Evolutionary conservation across 2,888 invertebrate species (phyloP).

Genomic region (Parochlus steinenii): DNA sequence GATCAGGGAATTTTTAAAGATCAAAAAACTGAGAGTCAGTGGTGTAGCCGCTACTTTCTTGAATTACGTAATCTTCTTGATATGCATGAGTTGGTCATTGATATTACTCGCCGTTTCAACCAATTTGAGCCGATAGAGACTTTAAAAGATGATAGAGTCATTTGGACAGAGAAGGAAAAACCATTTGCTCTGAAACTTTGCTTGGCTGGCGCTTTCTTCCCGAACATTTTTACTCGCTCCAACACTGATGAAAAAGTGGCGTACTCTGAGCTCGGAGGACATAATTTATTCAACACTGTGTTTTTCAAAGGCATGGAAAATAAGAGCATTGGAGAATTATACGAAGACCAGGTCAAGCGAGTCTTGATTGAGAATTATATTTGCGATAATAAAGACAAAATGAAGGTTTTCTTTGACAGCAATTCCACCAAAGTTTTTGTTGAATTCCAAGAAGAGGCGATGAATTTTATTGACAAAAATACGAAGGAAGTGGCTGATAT

Average conservation of each 20-base stretch:
- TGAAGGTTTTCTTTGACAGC: conserved; percentile 27
- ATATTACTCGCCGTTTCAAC: conserved; percentile 47
- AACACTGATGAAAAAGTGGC: conserved; percentile 39
- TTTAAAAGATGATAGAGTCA: conserved; percentile 28
- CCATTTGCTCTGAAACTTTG: conserved; percentile 45
- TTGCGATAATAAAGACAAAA: conserved; percentile 18
- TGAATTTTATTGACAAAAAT: background rate
- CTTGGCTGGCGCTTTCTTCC: conserved; percentile 61
- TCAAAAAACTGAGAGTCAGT: conserved; percentile 35
- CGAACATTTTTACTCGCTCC: conserved; percentile 63
- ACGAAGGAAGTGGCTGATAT: background rate
- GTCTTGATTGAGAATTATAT: conserved; percentile 26
- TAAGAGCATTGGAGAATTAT: conserved; percentile 51
- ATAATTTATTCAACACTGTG: conserved; percentile 63
- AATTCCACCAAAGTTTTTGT: conserved; percentile 47
- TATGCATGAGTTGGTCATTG: conserved; percentile 50
- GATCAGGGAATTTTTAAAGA: conserved; percentile 38
- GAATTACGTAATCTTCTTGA: conserved; percentile 57
- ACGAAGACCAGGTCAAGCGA: conserved; percentile 44
- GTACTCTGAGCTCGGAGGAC: conserved; percentile 47
- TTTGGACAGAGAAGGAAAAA: conserved; percentile 34
- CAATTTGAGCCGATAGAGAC: conserved; percentile 40
- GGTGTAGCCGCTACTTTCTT: conserved; percentile 54
- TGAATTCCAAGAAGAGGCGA: conserved; percentile 32
- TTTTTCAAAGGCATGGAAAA: conserved; percentile 42